These are phyloP conservation scores for Cyprinodon brontotheroides DNA, from an alignment of 2,113 vertebrate species.

Conservation along the genomic window DNA sequence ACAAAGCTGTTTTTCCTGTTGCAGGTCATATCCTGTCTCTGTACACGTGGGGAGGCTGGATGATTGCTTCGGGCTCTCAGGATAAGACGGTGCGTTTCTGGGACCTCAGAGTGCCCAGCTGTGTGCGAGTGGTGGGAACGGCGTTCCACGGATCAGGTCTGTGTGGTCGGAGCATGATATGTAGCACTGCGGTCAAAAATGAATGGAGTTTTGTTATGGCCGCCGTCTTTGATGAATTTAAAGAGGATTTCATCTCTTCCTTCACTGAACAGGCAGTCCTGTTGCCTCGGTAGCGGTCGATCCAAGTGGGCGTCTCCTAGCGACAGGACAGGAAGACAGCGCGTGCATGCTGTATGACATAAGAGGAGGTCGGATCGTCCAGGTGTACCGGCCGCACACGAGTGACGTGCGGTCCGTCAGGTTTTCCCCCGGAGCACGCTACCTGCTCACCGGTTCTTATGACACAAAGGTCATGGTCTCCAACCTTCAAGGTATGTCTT, in stretches of 20 bases:
- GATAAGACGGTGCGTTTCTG: slow-evolving; percentile 98
- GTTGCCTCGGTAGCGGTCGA: slow-evolving; percentile 98
- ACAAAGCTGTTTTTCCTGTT: neutral
- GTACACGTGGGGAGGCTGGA: slow-evolving; percentile 98
- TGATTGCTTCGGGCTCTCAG: slow-evolving; percentile 97
- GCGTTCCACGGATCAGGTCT: slow-evolving; percentile 95
- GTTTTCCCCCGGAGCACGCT: slow-evolving; percentile 96
- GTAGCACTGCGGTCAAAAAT: neutral
- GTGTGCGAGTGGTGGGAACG: slow-evolving; percentile 96
- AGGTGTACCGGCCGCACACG: slow-evolving; percentile 92
- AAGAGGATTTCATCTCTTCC: neutral
- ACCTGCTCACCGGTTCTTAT: slow-evolving; percentile 96
- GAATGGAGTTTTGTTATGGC: neutral
- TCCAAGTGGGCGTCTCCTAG: slow-evolving; percentile 93
- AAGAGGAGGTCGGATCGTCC: slow-evolving; percentile 94
- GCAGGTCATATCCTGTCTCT: slow-evolving; percentile 97
- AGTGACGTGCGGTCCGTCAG: slow-evolving; percentile 95
- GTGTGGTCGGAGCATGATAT: neutral
- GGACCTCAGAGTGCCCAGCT: slow-evolving; percentile 96
- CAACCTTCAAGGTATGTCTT: slow-evolving; percentile 91
- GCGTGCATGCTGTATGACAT: slow-evolving; percentile 99
- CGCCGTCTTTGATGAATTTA: neutral
- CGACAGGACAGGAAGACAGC: slow-evolving; percentile 96
- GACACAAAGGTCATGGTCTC: slow-evolving; percentile 95
- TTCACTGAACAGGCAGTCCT: slow-evolving; percentile 85